Conservation (phyloP, 2,113 vertebrate species). For the Chrysemys picta region DNA sequence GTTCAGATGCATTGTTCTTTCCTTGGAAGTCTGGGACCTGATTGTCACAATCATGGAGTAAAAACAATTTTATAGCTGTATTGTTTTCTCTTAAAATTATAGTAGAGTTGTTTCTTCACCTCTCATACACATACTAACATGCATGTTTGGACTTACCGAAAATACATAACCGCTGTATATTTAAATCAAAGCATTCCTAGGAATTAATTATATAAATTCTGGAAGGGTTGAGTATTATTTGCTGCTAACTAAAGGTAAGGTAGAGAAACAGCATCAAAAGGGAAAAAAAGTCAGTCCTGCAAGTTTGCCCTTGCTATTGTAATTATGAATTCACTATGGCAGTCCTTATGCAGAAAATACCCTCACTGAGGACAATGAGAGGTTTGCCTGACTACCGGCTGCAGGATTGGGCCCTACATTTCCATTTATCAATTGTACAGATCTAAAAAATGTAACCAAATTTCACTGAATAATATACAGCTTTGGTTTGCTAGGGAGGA, state of each 20-base stretch:
- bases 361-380: fast-evolving
- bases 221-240: neutral
- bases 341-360: fast-evolving
- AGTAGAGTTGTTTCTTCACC: neutral
- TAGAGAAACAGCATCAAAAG: neutral
- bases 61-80: neutral
- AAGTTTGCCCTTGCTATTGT: neutral
- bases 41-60: neutral
- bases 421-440: neutral
- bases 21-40: neutral
- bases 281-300: neutral
- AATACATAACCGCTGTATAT: neutral
- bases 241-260: neutral
- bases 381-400: neutral
- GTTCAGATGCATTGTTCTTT: neutral
- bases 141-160: neutral
- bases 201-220: neutral
- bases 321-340: neutral
- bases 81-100: neutral
- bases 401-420: neutral
- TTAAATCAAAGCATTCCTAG: neutral
- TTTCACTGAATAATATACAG: neutral
- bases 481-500: neutral
- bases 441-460: neutral
- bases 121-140: neutral